phyloP scores from a whole-genome alignment of 1,140 invertebrate genomes.

The Plodia interpunctella region DNA sequence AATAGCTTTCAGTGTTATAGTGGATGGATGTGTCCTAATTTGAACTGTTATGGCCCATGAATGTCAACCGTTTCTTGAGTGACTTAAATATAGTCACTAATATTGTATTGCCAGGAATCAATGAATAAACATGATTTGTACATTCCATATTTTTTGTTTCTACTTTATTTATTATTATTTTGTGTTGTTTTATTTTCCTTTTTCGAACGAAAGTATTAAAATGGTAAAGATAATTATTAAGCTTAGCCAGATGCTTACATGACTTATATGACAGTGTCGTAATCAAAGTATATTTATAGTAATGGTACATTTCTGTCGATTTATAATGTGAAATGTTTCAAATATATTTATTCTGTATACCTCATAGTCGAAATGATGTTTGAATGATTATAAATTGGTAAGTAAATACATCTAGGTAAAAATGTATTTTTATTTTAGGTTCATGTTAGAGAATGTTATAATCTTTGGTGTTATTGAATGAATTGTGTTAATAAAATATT shows the following conservation, averaged over 20 bases:
- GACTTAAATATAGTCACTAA: conserved; percentile 68
- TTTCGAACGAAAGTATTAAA: conserved; percentile 49
- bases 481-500: conserved; percentile 80
- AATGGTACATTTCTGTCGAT: conserved; percentile 63
- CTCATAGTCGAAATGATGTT: conserved; percentile 76
- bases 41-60: conserved; percentile 45
- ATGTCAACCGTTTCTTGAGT: conserved; percentile 32
- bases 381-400: conserved; percentile 75
- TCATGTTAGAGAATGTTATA: conserved; percentile 78
- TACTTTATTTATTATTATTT: conserved; percentile 67
- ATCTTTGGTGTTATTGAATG: conserved; percentile 79
- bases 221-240: conserved; percentile 32
- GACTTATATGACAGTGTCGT: conserved; percentile 54
- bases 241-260: conserved; percentile 52
- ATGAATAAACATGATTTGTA: conserved; percentile 81
- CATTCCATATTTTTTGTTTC: conserved; percentile 82
- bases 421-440: conserved; percentile 76
- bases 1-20: conserved; percentile 75
- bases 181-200: conserved; percentile 73
- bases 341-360: conserved; percentile 75
- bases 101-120: conserved; percentile 77
- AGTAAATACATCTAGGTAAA: conserved; percentile 72
- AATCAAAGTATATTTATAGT: conserved; percentile 45
- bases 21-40: conserved; percentile 65
- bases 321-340: conserved; percentile 67